Base-by-base conservation (phyloP, 64 coral and sea anemone species). In the Montipora sp. region DNA sequence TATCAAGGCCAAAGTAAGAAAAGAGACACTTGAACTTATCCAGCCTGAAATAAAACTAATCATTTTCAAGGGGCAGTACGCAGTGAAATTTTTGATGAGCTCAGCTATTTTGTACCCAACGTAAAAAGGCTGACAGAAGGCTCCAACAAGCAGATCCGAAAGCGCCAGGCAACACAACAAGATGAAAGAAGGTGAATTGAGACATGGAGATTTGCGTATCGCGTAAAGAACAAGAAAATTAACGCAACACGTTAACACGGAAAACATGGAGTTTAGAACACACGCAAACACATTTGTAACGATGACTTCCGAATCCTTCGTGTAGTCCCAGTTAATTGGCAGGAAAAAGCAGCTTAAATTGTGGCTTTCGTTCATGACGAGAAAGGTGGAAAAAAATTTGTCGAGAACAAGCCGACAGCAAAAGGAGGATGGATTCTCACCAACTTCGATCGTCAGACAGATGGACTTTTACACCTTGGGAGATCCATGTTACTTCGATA, bases 71-170 rank as follows among this genome's bases (percentile, higher is more conserved):
- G 13, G 14, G 44, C 92, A 93, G 46, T 88, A 89, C 24, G 78
- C 48, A 11, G 73, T 19, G 24, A 93, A 89, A 45, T 75, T 27
- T 6, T 75, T 65, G 13, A 59, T 27, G 3, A 88, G 51, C 82
- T 93, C 92, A 5, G 92, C 92, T 50, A 93, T 45, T 60, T 80
- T 88, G 8, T 78, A 89, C 4, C 80, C 76, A 1, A 89, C 65
- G 68, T 81, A 93, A n/a, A 19, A 88, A 9, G 92, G 92, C 73
- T 93, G 86, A 13, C 87, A 79, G 19, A 94, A 19, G 14, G 89
- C 8, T 9, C 92, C 92, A 5, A 93, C 92, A 6, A 87, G 76
- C 14, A 93, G 15, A 48, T 93, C 92, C 9, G 86, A 81, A 20
- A 81, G 19, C 14, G 92, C 92, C 47, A 93, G 67, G 78, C 88